Conservation (phyloP, 2,113 vertebrate species). For the Oryctolagus cuniculus region mOryCun1.1 NC_091445.1:58441001-58441500, state of each 20-base stretch:
- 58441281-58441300: not conserved
- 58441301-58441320: not conserved
- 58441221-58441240: not conserved
- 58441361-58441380: conserved; percentile 36
- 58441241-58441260: not conserved
- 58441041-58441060: not conserved
- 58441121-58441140: not conserved
- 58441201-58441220: not conserved
- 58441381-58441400: not conserved
- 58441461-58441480: not conserved
- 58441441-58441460: not conserved
- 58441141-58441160: not conserved
- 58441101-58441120: not conserved
- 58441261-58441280: not conserved
- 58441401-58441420: not conserved
- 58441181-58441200: not conserved
- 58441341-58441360: not conserved
- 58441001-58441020: not conserved
- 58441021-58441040: not conserved
- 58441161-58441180: not conserved
- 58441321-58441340: conserved; percentile 17
- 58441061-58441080: not conserved
- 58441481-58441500: not conserved
- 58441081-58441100: not conserved
- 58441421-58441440: not conserved